A percentile compares a stretch with the other conserved stretches of the same genome.
Evolutionary conservation across 2,888 invertebrate genomes (phyloP).

Genomic region (Zele albiditarsus): DNA sequence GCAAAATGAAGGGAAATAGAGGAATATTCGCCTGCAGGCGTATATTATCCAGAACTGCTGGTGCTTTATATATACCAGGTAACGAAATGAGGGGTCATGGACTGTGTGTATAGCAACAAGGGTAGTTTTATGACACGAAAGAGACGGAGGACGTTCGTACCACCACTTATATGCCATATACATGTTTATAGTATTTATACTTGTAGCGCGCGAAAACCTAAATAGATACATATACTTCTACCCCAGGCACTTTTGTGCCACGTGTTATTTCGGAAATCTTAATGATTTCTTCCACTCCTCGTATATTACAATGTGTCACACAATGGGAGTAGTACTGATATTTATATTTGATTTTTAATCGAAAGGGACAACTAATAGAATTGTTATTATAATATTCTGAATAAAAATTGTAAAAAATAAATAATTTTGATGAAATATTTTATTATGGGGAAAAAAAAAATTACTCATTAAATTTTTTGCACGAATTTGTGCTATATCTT

Average conservation of each 20-base stretch:
- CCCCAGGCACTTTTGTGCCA: constrained; percentile 7
- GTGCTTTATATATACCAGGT: constrained; percentile 40
- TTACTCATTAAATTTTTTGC: too few species aligned
- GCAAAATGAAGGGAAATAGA: constrained; percentile 1
- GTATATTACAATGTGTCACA: not conserved
- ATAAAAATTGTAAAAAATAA: not conserved
- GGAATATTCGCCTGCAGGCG: constrained; percentile 24
- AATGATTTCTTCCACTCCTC: constrained; percentile 22
- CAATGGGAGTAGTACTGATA: too few species aligned
- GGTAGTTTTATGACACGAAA: constrained; percentile 54
- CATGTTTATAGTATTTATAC: constrained; percentile 2
- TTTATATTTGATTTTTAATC: too few species aligned
- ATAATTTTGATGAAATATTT: too few species aligned
- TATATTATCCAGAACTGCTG: constrained; percentile 31
- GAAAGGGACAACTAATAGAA: too few species aligned
- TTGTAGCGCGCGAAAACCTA: constrained; percentile 28
- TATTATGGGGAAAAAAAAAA: too few species aligned
- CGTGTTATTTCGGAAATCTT: constrained; percentile 27
- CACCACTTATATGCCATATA: constrained; percentile 42
- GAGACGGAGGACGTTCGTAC: constrained; percentile 48
- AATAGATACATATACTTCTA: not conserved
- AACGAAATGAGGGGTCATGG: constrained; percentile 52
- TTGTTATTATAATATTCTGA: not conserved
- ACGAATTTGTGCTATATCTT: too few species aligned
- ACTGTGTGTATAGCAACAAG: constrained; percentile 37